phyloP scores from a whole-genome alignment of 2,888 invertebrate species.

The Norana najaformis region DNA sequence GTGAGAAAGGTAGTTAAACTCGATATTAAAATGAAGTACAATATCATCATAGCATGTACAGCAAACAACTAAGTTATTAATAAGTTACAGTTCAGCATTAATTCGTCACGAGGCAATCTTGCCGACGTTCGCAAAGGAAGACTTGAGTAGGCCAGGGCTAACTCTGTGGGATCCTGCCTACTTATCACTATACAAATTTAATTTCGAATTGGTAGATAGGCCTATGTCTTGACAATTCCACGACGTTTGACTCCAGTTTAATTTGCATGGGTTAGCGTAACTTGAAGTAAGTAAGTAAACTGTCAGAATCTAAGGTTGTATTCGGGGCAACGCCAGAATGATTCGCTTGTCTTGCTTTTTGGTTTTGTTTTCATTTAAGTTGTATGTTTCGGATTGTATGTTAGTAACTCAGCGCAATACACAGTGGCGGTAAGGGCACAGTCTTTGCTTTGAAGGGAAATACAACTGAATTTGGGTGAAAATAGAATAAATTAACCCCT shows the following conservation, averaged over 20 bases:
- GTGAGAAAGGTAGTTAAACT: neutral
- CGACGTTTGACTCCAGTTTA: neutral
- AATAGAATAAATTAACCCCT: neutral
- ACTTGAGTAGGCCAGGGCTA: neutral
- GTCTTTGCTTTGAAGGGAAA: neutral
- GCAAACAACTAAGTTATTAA: neutral
- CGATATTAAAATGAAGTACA: too few species aligned
- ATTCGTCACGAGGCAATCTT: too few species aligned
- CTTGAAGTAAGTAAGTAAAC: neutral
- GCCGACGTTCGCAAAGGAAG: neutral
- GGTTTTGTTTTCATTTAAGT: neutral
- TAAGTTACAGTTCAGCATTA: neutral
- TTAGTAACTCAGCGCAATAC: neutral
- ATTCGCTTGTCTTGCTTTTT: neutral
- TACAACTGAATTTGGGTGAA: neutral
- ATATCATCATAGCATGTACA: neutral
- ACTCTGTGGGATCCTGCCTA: neutral
- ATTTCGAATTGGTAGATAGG: neutral
- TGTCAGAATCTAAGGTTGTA: neutral
- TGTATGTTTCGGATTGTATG: neutral
- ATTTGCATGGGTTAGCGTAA: conserved; percentile 5
- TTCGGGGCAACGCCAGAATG: neutral
- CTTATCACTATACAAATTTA: neutral
- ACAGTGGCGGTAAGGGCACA: neutral
- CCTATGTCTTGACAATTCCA: neutral